Evolutionary conservation across 2,888 invertebrate species (phyloP).

Genomic region (Eueremaeus valkanovi): DNA sequence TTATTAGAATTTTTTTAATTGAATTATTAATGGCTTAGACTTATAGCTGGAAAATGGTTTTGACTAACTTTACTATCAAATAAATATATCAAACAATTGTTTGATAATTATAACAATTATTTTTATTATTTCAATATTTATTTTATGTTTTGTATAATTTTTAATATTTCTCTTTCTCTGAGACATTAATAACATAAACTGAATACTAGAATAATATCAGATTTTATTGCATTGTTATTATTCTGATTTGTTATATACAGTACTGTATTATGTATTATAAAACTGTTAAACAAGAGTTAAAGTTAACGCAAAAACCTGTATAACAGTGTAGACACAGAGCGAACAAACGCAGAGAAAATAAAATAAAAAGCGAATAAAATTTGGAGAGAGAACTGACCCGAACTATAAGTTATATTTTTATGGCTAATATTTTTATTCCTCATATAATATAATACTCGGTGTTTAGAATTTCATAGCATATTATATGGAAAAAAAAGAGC

Average conservation of each 20-base stretch:
- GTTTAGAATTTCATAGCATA: too few relatives aligned
- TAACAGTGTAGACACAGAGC: neutral
- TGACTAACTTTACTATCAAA: too few relatives aligned
- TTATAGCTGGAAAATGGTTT: too few relatives aligned
- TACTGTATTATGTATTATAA: neutral
- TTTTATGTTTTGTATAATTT: neutral
- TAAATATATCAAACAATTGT: neutral
- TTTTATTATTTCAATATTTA: neutral
- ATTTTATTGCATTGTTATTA: neutral
- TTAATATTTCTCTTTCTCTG: neutral
- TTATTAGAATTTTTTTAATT: neutral
- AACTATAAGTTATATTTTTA: conserved; percentile 31
- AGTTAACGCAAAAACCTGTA: neutral
- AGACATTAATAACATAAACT: too few relatives aligned
- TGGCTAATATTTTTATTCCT: conserved; percentile 6
- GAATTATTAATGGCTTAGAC: neutral
- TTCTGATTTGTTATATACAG: too few relatives aligned
- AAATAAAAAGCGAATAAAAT: neutral
- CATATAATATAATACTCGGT: neutral
- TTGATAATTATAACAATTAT: neutral
- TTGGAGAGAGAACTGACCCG: conserved; percentile 12
- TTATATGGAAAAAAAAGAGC: too few relatives aligned
- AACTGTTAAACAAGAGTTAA: neutral
- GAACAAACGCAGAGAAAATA: too few relatives aligned
- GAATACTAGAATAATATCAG: too few relatives aligned